Evolutionary conservation across 1,140 invertebrate species (phyloP).

Genomic region (Chionoecetes opilio): DNA sequence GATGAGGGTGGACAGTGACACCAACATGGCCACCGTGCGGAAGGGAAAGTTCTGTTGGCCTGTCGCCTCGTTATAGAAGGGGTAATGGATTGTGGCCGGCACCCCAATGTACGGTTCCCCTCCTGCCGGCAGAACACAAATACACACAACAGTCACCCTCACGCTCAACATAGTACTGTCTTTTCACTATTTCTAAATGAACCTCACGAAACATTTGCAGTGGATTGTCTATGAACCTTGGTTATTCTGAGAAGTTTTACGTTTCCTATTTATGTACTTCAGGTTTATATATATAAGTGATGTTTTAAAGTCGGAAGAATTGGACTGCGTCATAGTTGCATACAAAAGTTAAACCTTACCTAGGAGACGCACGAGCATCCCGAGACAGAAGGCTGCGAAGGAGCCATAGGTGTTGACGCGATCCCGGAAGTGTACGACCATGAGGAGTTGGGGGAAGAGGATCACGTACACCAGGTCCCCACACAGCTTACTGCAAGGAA

Average conservation of each 20-base stretch:
- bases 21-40: conserved; percentile 86
- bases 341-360: conserved; percentile 65
- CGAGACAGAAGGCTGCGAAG: conserved; percentile 94
- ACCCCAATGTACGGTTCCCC: conserved; percentile 89
- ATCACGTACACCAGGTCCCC: conserved; percentile 99
- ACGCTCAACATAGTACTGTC: background rate
- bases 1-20: conserved; percentile 89
- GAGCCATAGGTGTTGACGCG: conserved; percentile 99
- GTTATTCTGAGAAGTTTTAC: no score
- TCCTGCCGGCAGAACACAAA: background rate
- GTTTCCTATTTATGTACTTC: no score
- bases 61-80: conserved; percentile 90
- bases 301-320: no score
- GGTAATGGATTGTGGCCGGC: conserved; percentile 93
- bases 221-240: no score
- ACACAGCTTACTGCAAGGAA: conserved; percentile 91
- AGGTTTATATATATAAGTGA: no score
- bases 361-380: conserved; percentile 91
- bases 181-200: no score
- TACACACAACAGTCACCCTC: background rate
- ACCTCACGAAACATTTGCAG: no score
- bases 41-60: conserved; percentile 86
- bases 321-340: no score
- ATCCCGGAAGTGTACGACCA: conserved; percentile 97
- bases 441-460: conserved; percentile 98